These are phyloP conservation scores for Cyclina sinensis DNA, from an alignment of 1,140 invertebrate species.

Conservation along the genomic window DNA sequence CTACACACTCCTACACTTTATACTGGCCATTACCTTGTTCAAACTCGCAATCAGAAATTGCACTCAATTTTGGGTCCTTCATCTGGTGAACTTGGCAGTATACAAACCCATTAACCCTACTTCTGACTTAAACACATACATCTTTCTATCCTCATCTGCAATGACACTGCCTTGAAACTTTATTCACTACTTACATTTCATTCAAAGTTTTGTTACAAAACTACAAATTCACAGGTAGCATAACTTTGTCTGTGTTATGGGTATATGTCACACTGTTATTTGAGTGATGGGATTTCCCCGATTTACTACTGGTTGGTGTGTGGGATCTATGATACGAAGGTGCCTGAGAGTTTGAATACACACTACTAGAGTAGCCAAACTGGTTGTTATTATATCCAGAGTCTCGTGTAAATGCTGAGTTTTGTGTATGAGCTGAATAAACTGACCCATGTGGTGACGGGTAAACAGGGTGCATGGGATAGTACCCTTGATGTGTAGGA, in stretches of 20 bases:
- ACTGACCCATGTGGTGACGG: slow-evolving; percentile 75
- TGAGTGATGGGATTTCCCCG: slow-evolving; percentile 81
- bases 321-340: slow-evolving; percentile 78
- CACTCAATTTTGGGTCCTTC: background rate
- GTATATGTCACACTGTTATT: slow-evolving; percentile 81
- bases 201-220: background rate
- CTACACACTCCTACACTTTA: background rate
- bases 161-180: background rate
- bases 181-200: background rate
- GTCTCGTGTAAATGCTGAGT: slow-evolving; percentile 62
- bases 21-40: background rate
- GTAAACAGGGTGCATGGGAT: slow-evolving; percentile 81
- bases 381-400: slow-evolving; percentile 61
- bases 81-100: background rate
- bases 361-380: slow-evolving; percentile 61
- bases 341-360: slow-evolving; percentile 64
- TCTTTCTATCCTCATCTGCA: background rate
- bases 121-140: background rate
- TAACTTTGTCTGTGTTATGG: slow-evolving; percentile 80
- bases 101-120: background rate
- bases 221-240: slow-evolving; percentile 78
- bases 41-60: background rate
- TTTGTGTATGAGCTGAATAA: slow-evolving; percentile 68
- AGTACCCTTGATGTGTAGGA: slow-evolving; percentile 79
- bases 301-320: slow-evolving; percentile 83